Conservation (phyloP, 2,797 vertebrate species). For the Macropus fuliginosus region DNA sequence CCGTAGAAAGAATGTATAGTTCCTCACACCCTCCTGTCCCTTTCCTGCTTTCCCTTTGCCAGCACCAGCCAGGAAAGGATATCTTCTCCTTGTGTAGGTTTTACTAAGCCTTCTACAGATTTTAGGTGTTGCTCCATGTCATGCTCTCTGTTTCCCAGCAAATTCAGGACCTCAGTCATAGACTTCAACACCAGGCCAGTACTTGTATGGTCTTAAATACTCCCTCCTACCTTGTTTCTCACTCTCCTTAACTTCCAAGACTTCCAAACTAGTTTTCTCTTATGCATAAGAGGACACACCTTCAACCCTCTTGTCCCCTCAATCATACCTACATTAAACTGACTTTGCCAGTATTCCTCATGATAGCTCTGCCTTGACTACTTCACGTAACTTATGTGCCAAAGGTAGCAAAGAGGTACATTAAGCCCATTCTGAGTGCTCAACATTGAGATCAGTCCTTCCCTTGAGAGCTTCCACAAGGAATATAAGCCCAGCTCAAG, state of each 20-base stretch:
- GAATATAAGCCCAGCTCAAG: background rate
- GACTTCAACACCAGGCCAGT: background rate
- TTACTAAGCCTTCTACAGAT: background rate
- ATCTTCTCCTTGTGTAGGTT: background rate
- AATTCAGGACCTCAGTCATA: background rate
- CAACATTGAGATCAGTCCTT: background rate
- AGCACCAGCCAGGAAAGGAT: background rate
- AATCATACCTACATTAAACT: background rate
- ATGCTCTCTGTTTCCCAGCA: background rate
- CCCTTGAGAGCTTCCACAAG: background rate
- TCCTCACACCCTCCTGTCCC: background rate
- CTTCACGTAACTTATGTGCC: background rate
- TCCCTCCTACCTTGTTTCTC: background rate
- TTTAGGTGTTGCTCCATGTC: too few species aligned
- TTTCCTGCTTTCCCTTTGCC: background rate
- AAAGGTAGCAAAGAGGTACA: background rate
- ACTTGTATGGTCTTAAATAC: background rate
- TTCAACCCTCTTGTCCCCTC: background rate
- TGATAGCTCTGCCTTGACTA: background rate
- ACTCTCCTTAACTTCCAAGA: background rate
- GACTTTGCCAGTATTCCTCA: background rate
- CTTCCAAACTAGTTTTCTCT: background rate
- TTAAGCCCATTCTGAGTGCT: background rate
- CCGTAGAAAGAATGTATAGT: rapidly evolving
- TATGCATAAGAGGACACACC: background rate